These are phyloP conservation scores for Stegastes partitus DNA, from an alignment of 2,113 vertebrate genomes.

Conservation along the genomic window DNA sequence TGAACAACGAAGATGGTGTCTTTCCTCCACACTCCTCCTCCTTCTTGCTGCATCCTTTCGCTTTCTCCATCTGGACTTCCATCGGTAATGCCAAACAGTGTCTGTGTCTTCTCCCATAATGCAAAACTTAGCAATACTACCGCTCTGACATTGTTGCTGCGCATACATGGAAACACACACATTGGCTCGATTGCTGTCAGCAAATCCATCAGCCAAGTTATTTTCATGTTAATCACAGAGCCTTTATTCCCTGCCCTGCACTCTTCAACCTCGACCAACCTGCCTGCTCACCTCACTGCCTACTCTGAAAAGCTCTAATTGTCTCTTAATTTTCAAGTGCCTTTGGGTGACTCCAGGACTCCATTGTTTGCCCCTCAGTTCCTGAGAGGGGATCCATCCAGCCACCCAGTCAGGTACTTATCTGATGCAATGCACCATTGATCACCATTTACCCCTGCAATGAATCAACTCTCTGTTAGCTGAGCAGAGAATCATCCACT, in stretches of 20 bases:
- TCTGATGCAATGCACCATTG: slow-evolving; percentile 84
- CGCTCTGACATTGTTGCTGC: slow-evolving; percentile 17
- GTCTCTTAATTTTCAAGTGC: slow-evolving; percentile 59
- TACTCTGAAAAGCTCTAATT: slow-evolving; percentile 75
- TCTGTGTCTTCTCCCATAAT: slow-evolving; percentile 25
- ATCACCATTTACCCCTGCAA: slow-evolving; percentile 76
- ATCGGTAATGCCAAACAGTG: slow-evolving; percentile 38
- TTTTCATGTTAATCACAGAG: slow-evolving; percentile 68
- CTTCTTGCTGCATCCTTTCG: slow-evolving; percentile 37
- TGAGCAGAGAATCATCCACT: slow-evolving; percentile 65
- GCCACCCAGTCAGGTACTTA: slow-evolving; percentile 78
- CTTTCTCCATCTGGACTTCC: slow-evolving; percentile 54
- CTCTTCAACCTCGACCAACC: slow-evolving; percentile 40
- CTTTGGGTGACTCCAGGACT: slow-evolving; percentile 68
- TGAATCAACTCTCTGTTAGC: slow-evolving; percentile 77
- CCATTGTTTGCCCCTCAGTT: slow-evolving; percentile 76
- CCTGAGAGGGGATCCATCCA: slow-evolving; percentile 57
- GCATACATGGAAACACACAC: slow-evolving; percentile 18
- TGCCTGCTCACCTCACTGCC: slow-evolving; percentile 57
- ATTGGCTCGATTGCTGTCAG: slow-evolving; percentile 14
- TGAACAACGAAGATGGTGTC: slow-evolving; percentile 24
- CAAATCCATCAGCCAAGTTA: slow-evolving; percentile 67
- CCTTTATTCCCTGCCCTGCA: slow-evolving; percentile 58
- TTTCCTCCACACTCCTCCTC: slow-evolving; percentile 35
- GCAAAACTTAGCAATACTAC: slow-evolving; percentile 26